Base-by-base conservation (phyloP, 2,888 invertebrate species). In the Leptogaster cylindrica region DNA sequence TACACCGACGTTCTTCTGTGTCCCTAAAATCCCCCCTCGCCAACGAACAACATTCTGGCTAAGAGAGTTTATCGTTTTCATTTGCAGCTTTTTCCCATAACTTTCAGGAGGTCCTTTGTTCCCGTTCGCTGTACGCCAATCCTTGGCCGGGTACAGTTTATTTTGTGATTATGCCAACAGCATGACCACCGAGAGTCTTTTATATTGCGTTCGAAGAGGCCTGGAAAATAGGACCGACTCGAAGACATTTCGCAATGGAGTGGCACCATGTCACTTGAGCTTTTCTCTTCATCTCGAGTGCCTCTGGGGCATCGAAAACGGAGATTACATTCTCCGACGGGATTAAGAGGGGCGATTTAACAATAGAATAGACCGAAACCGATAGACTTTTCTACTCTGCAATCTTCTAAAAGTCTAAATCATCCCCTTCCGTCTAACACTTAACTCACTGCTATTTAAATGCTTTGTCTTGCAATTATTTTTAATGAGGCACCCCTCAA, bases 31-130 rank as follows among this genome's bases (percentile, higher is more conserved):
- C n/a, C 28, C 28, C 28, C 14, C 51, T 12, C 14, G n/a, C 14
- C 41, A 12, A 7, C 7, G 10, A n/a, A n/a, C n/a, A n/a, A n/a
- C 41, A 12, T 48, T 48, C 25, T 48, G 48, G n/a, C 12, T 25
- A 10, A n/a, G 44, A 44, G 44, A 61, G 61, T 44, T 61, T 61
- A 61, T 61, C 61, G 61, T 44, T 61, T 61, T 61, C 61, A 61
- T 61, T 61, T 61, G 61, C 61, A 61, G 61, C 61, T 61, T 61
- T 58, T 61, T 44, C 44, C 61, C 61, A 61, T 61, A 61, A 61
- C 61, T 61, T 61, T 61, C 61, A 41, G 14, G 14, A 20, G 31
- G 27, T 58, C 58, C 16, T 58, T 58, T 58, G 58, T 58, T 39
- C 41, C 58, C 18, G n/a, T n/a, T n/a, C n/a, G n/a, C 41, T 36